Evolutionary conservation across 37 sponge, comb jelly and placozoan genomes (phyloP).

Genomic region (Cliona cf. orientalis): DNA sequence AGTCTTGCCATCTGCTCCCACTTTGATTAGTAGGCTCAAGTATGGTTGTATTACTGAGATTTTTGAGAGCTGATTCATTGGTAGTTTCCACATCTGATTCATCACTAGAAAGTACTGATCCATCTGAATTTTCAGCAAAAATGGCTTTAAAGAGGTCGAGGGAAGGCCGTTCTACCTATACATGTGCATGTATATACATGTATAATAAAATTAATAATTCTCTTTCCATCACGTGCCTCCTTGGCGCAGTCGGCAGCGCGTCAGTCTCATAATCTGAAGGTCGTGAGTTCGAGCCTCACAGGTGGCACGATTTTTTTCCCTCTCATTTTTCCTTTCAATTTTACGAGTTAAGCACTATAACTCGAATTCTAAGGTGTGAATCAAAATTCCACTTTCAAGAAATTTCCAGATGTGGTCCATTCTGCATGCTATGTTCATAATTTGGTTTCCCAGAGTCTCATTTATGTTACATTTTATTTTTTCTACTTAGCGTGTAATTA

Average conservation of each 20-base stretch:
- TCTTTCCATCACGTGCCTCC: constrained; percentile 59
- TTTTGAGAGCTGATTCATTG: too few species aligned
- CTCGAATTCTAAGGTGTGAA: not conserved
- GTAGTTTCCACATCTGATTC: constrained; percentile 16
- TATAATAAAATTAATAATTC: not conserved
- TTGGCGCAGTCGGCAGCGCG: constrained; percentile 98
- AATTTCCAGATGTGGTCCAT: too few species aligned
- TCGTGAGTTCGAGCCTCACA: constrained; percentile 99
- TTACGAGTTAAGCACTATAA: too few species aligned
- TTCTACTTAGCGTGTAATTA: too few species aligned
- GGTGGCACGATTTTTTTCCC: constrained; percentile 81
- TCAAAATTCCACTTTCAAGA: too few species aligned
- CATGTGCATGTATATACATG: not conserved
- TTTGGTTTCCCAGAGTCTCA: too few species aligned
- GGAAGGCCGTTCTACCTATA: constrained; percentile 64
- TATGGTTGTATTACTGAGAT: not conserved
- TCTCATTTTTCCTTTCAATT: not conserved
- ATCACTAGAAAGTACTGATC: constrained; percentile 35
- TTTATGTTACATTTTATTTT: too few species aligned
- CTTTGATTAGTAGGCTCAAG: not conserved
- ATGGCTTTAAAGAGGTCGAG: constrained; percentile 90
- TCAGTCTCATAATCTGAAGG: constrained; percentile 99
- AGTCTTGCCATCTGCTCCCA: constrained; percentile 15
- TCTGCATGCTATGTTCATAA: too few species aligned
- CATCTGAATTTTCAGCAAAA: constrained; percentile 84